Base-by-base conservation (phyloP, 2,797 vertebrate species). In the Spinus olivaceus region DNA sequence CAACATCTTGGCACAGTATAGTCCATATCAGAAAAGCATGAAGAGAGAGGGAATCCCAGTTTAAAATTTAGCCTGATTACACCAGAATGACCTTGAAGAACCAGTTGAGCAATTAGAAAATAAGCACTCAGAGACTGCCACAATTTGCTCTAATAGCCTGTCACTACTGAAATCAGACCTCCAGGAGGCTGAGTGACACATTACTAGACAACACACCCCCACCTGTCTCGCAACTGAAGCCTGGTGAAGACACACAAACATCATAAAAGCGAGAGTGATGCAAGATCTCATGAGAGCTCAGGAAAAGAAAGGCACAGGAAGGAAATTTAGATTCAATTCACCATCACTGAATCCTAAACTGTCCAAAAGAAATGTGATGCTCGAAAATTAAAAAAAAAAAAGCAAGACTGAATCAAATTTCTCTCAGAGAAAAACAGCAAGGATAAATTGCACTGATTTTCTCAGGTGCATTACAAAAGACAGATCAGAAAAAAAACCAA, bases 71-170 rank as follows among this genome's bases (percentile, higher is more conserved):
- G 53, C 15, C 53, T 69, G 6, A 77, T 73, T 73, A 74, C 41
- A 81, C 30, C 3, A 1, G 33, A 67, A 85, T 33, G 60, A 78
- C 89, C 84, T 17, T 80, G 56, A 91, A 70, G 39, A 93, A 86
- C 41, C 27, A 64, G 61, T n/a, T 60, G 37, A 77, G 81, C 71
- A 93, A 92, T 61, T 37, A 44, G 25, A 90, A 90, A 9, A 33
- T 5, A 91, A 81, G n/a, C 39, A 85, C 67, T 39, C 60, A 66
- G 47, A 69, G 60, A 57, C 28, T 77, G 49, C 22, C 50, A 41
- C 53, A 54, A 89, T 85, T 90, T 85, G 61, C 72, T 91, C 41
- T 66, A 79, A 76, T 61, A 81, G 64, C 32, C 28, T 46, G 49
- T 33, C 41, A 25, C 61, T 46, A 71, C 8, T 42, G 37, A 87